Conservation (phyloP, 2,888 invertebrate genomes). For the Lissocephala sabroskyi region DNA sequence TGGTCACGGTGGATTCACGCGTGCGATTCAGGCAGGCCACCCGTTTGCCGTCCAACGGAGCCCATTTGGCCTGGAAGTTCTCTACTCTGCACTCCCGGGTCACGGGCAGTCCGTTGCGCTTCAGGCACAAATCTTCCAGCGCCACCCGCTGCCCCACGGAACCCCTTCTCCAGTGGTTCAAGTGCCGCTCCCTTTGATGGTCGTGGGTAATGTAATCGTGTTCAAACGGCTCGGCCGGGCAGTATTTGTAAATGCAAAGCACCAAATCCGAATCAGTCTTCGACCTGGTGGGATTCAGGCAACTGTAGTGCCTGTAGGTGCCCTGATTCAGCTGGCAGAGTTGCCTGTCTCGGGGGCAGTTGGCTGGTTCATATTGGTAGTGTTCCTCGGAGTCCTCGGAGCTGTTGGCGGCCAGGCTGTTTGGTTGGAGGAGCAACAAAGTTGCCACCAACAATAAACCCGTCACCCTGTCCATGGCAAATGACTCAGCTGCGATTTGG, state of each 20-base stretch:
- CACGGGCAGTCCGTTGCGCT: constrained; percentile 76
- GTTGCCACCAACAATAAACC: too few relatives aligned
- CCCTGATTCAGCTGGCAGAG: too few relatives aligned
- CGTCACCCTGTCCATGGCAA: too few relatives aligned
- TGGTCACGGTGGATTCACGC: constrained; percentile 43
- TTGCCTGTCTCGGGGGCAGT: too few relatives aligned
- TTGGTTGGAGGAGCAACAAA: too few relatives aligned
- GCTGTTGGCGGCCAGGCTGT: too few relatives aligned
- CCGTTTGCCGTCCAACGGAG: constrained; percentile 44
- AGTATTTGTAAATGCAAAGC: constrained; percentile 7
- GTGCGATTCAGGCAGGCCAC: constrained; percentile 48
- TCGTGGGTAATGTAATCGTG: constrained; percentile 36
- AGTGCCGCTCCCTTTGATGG: constrained; percentile 42
- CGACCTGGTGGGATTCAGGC: not conserved
- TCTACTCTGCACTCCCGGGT: constrained; percentile 76
- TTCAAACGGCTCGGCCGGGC: constrained; percentile 38
- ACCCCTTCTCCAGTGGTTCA: constrained; percentile 44
- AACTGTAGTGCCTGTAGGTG: not conserved
- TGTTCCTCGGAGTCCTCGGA: too few relatives aligned
- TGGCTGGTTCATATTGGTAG: too few relatives aligned
- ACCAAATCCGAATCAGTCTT: too few relatives aligned
- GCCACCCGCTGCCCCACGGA: constrained; percentile 74
- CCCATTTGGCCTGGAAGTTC: constrained; percentile 74
- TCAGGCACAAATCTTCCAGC: constrained; percentile 73
- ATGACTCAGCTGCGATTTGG: too few relatives aligned